Conservation (phyloP, 2,888 invertebrate species). For the Nomada lathburiana region DNA sequence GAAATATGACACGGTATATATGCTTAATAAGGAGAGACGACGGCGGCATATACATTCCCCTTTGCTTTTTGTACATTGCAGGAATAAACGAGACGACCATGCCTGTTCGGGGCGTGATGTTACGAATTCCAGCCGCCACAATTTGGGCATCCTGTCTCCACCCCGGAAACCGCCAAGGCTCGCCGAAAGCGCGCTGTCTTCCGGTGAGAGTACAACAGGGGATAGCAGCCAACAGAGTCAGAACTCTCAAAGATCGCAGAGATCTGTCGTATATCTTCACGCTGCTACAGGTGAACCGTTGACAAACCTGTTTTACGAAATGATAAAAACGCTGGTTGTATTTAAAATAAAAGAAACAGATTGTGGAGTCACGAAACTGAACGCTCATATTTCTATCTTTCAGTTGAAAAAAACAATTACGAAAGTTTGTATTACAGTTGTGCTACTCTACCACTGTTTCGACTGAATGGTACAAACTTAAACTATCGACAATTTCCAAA, state of each 20-base stretch:
- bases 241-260: slow-evolving; percentile 87
- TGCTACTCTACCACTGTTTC: no score
- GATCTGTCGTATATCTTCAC: slow-evolving; percentile 93
- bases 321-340: not conserved
- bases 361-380: no score
- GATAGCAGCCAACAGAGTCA: slow-evolving; percentile 88
- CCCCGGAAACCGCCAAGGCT: slow-evolving; percentile 81
- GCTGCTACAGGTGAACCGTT: slow-evolving; percentile 89
- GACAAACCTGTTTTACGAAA: not conserved
- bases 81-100: slow-evolving; percentile 81
- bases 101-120: slow-evolving; percentile 78
- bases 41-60: no score
- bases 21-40: no score
- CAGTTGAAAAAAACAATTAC: no score
- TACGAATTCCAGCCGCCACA: slow-evolving; percentile 78
- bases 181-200: slow-evolving; percentile 82
- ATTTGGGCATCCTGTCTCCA: slow-evolving; percentile 76
- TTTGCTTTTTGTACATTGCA: slow-evolving; percentile 48
- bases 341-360: no score
- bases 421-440: no score
- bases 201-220: slow-evolving; percentile 84
- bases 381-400: no score
- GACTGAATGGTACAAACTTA: no score
- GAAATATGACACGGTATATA: not conserved
- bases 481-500: no score